phyloP scores from a whole-genome alignment of 2,888 invertebrate species.

The Litoditis marina region DNA sequence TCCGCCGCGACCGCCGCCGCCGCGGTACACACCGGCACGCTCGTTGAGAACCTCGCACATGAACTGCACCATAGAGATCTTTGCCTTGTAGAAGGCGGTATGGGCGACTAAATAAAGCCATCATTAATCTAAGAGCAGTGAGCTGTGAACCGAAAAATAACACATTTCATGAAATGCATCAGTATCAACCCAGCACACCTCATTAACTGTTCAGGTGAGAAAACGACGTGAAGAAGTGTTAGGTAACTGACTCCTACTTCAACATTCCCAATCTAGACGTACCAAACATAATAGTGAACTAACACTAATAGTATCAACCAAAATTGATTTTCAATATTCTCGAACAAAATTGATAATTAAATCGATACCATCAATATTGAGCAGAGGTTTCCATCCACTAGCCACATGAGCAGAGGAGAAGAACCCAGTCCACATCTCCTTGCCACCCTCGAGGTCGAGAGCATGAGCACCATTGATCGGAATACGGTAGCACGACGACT shows the following conservation, averaged over 20 bases:
- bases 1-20: conserved; percentile 6
- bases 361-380: conserved; percentile 55
- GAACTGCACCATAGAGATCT: conserved; percentile 50
- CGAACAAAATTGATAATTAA: no score
- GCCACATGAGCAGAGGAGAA: conserved; percentile 57
- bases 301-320: no score
- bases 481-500: conserved; percentile 49
- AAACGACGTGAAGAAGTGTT: no score
- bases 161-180: no score
- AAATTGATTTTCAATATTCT: no score
- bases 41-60: conserved; percentile 55
- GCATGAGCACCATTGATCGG: conserved; percentile 37
- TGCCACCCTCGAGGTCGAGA: conserved; percentile 56
- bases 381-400: conserved; percentile 41
- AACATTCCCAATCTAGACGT: no score
- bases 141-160: no score
- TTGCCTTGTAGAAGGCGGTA: conserved; percentile 55
- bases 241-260: no score
- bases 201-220: no score
- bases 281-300: no score
- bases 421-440: conserved; percentile 60
- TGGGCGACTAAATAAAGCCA: conserved; percentile 40
- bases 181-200: no score
- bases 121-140: no score
- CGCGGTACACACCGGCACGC: conserved; percentile 20